These are phyloP conservation scores for Periphyllus acericola DNA, from an alignment of 2,888 invertebrate genomes.

Conservation along the genomic window DNA sequence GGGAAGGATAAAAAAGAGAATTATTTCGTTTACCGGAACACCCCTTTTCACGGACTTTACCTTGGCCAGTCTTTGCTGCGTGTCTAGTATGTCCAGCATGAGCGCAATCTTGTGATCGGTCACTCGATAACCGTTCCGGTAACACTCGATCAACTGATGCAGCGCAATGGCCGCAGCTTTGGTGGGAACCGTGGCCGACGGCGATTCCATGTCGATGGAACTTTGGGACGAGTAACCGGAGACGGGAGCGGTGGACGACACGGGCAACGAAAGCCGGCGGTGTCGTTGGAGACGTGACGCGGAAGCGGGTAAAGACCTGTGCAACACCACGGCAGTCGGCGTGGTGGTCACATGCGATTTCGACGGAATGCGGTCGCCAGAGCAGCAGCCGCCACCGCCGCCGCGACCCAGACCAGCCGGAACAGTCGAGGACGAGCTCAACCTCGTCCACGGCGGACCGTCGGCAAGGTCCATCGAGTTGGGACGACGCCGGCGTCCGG, in stretches of 20 bases:
- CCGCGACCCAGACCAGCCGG: slow-evolving; percentile 44
- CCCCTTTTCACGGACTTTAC: slow-evolving; percentile 67
- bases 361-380: slow-evolving; percentile 53
- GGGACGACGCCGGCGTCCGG: slow-evolving; percentile 30
- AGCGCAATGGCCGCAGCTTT: slow-evolving; percentile 74
- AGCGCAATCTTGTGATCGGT: slow-evolving; percentile 81
- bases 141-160: slow-evolving; percentile 73
- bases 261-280: slow-evolving; percentile 49
- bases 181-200: slow-evolving; percentile 63
- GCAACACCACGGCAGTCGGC: slow-evolving; percentile 5
- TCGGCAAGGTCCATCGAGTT: slow-evolving; percentile 56
- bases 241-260: background rate
- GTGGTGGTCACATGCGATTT: slow-evolving; percentile 42
- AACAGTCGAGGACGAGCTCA: background rate
- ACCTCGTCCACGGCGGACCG: slow-evolving; percentile 44
- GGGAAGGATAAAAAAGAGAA: too few species aligned
- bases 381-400: slow-evolving; percentile 57
- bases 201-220: slow-evolving; percentile 65
- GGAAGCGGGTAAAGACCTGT: slow-evolving; percentile 62
- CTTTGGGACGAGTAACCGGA: slow-evolving; percentile 66
- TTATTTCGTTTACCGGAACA: background rate
- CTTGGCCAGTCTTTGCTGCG: slow-evolving; percentile 84
- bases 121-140: slow-evolving; percentile 80
- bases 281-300: slow-evolving; percentile 64
- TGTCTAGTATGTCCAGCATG: slow-evolving; percentile 84